These are phyloP conservation scores for human (Homo sapiens) DNA, from an alignment of 2,113 vertebrate genomes.

Conservation along the genomic window GRCh38 chr1:83497001-83497500, in stretches of 20 bases:
- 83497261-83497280: background rate
- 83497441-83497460: background rate
- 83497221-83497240: background rate
- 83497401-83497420: background rate
- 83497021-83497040: background rate
- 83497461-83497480: background rate
- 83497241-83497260: background rate
- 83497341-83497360: background rate
- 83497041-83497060: background rate
- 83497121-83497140: background rate
- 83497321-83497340: background rate
- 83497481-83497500: background rate
- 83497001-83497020: constrained; percentile 35
- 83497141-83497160: background rate
- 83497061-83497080: constrained; percentile 22
- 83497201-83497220: background rate
- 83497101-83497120: background rate
- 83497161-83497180: background rate
- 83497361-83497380: background rate
- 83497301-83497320: background rate
- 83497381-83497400: background rate
- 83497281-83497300: background rate
- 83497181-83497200: background rate
- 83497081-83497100: constrained; percentile 41
- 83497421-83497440: background rate